Evolutionary conservation across 2,888 invertebrate genomes (phyloP), one percentile per base, ranked within the genome.

Genomic region (Heliconius cydno): DNA sequence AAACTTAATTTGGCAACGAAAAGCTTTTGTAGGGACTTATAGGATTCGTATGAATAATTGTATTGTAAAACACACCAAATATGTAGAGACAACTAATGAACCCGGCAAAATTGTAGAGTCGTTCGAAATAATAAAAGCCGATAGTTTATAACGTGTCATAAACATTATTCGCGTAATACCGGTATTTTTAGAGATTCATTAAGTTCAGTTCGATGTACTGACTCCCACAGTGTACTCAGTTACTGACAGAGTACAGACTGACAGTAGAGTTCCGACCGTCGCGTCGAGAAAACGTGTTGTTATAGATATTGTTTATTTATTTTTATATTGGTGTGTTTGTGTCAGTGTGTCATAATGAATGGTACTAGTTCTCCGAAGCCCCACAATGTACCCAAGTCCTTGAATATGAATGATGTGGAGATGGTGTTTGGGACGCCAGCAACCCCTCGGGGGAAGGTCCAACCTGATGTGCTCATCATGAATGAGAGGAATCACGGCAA

Each of bases 381-480:
- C 5, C 84, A 86, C 38, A 89, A 88, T 77, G 2, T 41, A 13
- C 82, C 82, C 4, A 86, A 85, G 73, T 77, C 85, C 10, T 30
- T 88, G 73, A 89, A 92, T 67, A 77, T 87, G 46, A 88, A 89
- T 34, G 90, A 88, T 10, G 84, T 94, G 0, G 92, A 92, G 71
- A 88, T 88, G 88, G 87, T 94, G 78, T 94, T 94, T 79, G 93
- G 93, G 1, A 90, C 83, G 13, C 88, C 90, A 7, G 82, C 82
- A 22, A 85, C 88, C 0, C 85, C 87, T 9, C 88, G 88, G 65
- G 82, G 81, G 10, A 83, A 71, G 15, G 46, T 76, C 0, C 83
- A 79, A n/a, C 86, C 86, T 2, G 88, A 87, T 72, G 84, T 87
- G 10, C 88, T 84, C 15, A 84, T 89, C 34, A 80, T 86, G 19